Evolutionary conservation across 2,888 invertebrate species (phyloP).

Genomic region (Steromphala cineraria): DNA sequence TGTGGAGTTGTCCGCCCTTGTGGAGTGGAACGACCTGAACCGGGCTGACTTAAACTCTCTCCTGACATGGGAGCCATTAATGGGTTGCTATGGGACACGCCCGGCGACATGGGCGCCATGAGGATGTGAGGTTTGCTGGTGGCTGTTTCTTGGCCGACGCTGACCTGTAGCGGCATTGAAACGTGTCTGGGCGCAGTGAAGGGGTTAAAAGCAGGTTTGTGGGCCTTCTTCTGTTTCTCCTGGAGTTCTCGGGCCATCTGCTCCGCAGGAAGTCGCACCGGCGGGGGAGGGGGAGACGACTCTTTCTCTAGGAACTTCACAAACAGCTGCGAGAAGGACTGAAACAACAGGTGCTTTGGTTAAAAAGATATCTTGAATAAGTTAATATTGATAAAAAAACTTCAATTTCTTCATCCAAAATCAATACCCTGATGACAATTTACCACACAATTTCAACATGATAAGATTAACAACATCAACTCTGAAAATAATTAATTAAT

Average conservation of each 20-base stretch:
- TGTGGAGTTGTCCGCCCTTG: too few species aligned
- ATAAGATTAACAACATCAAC: too few species aligned
- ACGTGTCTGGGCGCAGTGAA: slow-evolving; percentile 71
- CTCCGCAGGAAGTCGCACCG: slow-evolving; percentile 73
- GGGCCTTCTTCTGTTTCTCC: slow-evolving; percentile 48
- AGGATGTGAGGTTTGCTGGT: slow-evolving; percentile 50
- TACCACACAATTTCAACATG: too few species aligned
- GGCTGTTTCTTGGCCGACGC: slow-evolving; percentile 24
- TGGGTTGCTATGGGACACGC: slow-evolving; percentile 48
- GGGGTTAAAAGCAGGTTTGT: slow-evolving; percentile 67
- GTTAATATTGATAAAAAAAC: too few species aligned
- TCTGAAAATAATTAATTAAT: too few species aligned
- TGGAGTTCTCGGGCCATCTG: slow-evolving; percentile 71
- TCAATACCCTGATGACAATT: too few species aligned
- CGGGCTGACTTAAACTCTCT: slow-evolving; percentile 41
- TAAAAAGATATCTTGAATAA: neutral
- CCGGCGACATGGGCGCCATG: slow-evolving; percentile 52
- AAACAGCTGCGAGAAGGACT: slow-evolving; percentile 84
- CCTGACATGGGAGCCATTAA: slow-evolving; percentile 38
- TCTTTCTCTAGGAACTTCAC: slow-evolving; percentile 89
- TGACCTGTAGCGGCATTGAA: slow-evolving; percentile 46
- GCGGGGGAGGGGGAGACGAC: slow-evolving; percentile 80
- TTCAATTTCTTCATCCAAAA: too few species aligned
- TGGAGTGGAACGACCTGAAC: slow-evolving; percentile 54
- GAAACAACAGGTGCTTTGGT: slow-evolving; percentile 42